phyloP scores from a whole-genome alignment of 2,797 vertebrate species.

The Myioborus melanocephalus region DNA sequence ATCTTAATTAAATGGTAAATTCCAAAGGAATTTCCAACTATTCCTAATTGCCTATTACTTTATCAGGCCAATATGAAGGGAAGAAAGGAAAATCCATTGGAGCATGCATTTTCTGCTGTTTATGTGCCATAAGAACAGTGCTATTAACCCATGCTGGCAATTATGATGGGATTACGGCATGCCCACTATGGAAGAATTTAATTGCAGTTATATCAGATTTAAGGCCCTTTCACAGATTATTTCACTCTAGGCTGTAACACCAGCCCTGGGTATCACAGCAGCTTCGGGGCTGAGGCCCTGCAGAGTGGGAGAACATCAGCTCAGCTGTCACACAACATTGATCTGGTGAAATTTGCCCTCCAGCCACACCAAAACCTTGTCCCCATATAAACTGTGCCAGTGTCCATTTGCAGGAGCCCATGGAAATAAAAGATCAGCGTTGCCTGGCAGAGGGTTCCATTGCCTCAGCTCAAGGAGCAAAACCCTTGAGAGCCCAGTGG shows the following conservation, averaged over 20 bases:
- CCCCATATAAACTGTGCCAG: not conserved
- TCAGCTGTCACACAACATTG: constrained; percentile 25
- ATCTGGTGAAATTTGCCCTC: constrained; percentile 15
- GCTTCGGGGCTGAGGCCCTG: not conserved
- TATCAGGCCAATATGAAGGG: not conserved
- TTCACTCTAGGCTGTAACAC: not conserved
- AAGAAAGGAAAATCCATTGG: not conserved
- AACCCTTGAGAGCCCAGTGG: not conserved
- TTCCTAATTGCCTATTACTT: not conserved
- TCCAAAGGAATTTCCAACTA: not conserved
- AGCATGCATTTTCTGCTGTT: not conserved
- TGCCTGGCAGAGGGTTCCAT: not conserved
- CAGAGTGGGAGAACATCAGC: not conserved
- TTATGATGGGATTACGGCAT: not conserved
- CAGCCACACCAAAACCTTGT: constrained; percentile 7
- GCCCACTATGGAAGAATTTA: not conserved
- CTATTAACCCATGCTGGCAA: not conserved
- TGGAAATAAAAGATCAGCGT: not conserved
- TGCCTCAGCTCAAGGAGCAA: not conserved
- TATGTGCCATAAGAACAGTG: not conserved
- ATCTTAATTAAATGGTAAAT: not conserved
- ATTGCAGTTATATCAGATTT: not conserved
- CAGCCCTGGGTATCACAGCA: not conserved
- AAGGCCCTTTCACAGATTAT: not conserved
- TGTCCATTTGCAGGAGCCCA: not conserved